Percentiles rank a stretch among this genome's conserved stretches.
These are phyloP conservation scores for Plebejus anna DNA, from an alignment of 2,888 invertebrate species.

Conservation along the genomic window DNA sequence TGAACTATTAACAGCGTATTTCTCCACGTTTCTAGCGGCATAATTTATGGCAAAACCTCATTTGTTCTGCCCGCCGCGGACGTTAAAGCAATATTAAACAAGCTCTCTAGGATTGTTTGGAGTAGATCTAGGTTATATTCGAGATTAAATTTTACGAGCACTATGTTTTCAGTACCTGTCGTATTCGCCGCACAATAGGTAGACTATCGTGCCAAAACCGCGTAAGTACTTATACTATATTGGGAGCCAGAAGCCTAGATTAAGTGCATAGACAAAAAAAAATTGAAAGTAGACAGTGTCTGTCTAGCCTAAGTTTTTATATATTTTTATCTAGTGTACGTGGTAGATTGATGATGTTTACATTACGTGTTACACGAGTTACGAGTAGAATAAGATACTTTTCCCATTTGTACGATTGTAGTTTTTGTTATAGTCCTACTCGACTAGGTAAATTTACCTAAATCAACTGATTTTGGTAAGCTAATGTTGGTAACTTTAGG, in stretches of 20 bases:
- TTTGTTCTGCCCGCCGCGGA: slow-evolving; percentile 15
- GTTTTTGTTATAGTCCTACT: too few relatives aligned
- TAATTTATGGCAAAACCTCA: slow-evolving; percentile 11
- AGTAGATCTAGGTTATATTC: slow-evolving; percentile 22
- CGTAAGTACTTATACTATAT: background rate
- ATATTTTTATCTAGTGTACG: too few relatives aligned
- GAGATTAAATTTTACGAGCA: slow-evolving; percentile 18
- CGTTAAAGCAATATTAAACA: slow-evolving; percentile 10
- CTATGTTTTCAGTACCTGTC: background rate
- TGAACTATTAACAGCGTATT: background rate
- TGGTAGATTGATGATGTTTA: too few relatives aligned
- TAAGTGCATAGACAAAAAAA: background rate
- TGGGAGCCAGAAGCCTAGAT: background rate
- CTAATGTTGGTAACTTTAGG: too few relatives aligned
- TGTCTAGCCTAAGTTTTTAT: background rate
- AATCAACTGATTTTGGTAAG: too few relatives aligned
- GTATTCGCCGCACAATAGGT: background rate
- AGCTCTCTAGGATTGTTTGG: slow-evolving; percentile 7
- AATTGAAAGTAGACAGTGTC: background rate
- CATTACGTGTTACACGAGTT: too few relatives aligned
- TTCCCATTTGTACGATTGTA: background rate
- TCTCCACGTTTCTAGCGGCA: background rate
- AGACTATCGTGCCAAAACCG: background rate
- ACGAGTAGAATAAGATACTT: background rate
- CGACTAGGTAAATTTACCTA: too few relatives aligned